Conservation (phyloP, 1,140 invertebrate species). For the Eueides isabella region DNA sequence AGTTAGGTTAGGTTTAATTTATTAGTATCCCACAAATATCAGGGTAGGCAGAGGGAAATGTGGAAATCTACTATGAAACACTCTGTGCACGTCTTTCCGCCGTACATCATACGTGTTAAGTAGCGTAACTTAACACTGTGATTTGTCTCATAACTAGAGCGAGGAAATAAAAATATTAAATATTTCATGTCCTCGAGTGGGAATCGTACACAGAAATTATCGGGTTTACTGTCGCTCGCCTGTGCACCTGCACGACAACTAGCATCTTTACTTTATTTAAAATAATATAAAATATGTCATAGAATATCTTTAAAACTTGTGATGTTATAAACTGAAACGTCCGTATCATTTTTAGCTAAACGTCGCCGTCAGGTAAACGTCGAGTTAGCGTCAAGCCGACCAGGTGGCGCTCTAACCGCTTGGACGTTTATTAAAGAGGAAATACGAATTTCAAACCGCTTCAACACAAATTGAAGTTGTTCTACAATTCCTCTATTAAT, state of each 20-base stretch:
- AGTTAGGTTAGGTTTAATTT: too few relatives aligned
- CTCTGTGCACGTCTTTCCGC: background rate
- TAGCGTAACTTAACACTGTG: too few relatives aligned
- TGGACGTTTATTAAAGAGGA: slow-evolving; percentile 70
- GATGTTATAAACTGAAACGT: slow-evolving; percentile 38
- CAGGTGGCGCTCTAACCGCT: slow-evolving; percentile 42
- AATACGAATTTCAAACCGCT: slow-evolving; percentile 48
- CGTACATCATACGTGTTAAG: too few relatives aligned
- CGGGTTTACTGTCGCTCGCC: too few relatives aligned
- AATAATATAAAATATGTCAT: background rate
- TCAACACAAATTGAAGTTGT: slow-evolving; percentile 37
- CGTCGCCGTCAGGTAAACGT: slow-evolving; percentile 55
- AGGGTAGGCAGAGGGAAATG: background rate
- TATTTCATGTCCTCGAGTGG: too few relatives aligned
- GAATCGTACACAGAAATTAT: too few relatives aligned
- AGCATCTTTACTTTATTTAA: background rate
- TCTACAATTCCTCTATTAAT: slow-evolving; percentile 20
- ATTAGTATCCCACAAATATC: background rate
- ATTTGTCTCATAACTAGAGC: too few relatives aligned
- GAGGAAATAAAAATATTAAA: too few relatives aligned
- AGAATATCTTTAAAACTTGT: slow-evolving; percentile 6
- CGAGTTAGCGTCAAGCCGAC: slow-evolving; percentile 65
- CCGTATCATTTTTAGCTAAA: slow-evolving; percentile 64
- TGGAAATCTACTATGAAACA: background rate
- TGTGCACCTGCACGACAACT: too few relatives aligned